These are phyloP conservation scores for Micropoecilia bifurca DNA, from an alignment of 2,797 vertebrate species.

Conservation along the genomic window DNA sequence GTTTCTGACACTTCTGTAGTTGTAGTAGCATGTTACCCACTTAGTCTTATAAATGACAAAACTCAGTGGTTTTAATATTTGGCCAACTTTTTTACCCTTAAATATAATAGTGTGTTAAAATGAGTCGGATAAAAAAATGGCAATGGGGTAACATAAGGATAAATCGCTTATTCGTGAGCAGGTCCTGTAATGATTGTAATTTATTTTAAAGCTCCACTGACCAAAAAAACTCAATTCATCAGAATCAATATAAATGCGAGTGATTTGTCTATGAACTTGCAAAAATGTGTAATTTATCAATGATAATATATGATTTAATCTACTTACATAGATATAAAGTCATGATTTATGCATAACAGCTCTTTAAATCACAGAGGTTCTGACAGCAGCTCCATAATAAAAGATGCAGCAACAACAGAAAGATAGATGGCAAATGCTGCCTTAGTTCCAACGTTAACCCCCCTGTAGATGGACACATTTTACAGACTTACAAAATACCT, in stretches of 20 bases:
- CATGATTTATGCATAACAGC: conserved; percentile 18
- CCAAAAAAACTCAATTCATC: not conserved
- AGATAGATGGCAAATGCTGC: conserved; percentile 9
- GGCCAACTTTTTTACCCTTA: not conserved
- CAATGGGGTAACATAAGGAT: not conserved
- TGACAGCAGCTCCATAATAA: conserved; percentile 36
- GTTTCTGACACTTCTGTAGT: not conserved
- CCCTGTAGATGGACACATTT: not conserved
- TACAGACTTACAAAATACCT: conserved; percentile 8
- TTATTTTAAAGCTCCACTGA: not conserved
- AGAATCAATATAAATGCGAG: not conserved
- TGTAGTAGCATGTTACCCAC: not conserved
- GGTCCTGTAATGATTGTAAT: not conserved
- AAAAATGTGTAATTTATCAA: conserved; percentile 16
- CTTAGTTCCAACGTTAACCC: conserved; percentile 1
- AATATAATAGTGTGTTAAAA: not conserved
- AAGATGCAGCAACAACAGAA: conserved; percentile 20
- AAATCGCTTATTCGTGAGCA: not conserved
- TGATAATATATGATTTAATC: conserved; percentile 5
- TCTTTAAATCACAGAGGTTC: conserved; percentile 23
- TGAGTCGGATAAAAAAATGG: not conserved
- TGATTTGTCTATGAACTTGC: not conserved
- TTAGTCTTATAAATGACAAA: not conserved
- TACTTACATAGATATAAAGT: not conserved
- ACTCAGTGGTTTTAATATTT: not conserved